Evolutionary conservation across 2,888 invertebrate genomes (phyloP), one percentile per base, ranked within the genome.

Genomic region (Cotesia congregata): DNA sequence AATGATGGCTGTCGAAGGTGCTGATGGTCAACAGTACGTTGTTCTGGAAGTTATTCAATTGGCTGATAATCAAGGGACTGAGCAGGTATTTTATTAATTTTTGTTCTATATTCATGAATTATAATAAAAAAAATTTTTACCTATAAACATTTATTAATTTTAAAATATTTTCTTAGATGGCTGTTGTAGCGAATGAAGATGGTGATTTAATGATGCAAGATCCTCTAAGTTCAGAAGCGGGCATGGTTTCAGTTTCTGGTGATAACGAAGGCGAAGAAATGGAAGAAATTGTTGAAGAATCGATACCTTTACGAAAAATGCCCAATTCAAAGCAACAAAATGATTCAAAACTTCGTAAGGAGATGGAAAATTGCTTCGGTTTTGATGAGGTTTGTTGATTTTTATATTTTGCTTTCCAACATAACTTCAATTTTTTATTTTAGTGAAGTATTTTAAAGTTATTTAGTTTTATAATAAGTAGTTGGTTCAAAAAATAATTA

Each of bases 31-130:
- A 83, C 95, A 96, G 88, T 96, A 96, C 85, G 96, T 97, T 70
- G 96, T 97, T n/a, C 90, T 97, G 12, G 96, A 97, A 90, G 96
- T 97, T 7, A 95, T 97, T 67, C 95, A 96, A 83, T 89, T 95
- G 64, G 92, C 92, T 20, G 92, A 92, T 81, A 94, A 94, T 73
- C 94, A 94, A 82, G 94, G 93, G 80, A 91, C 91, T 5, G 92
- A 93, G 72, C 91, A 91, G 88, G 93, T 93, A 81, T 77, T 72
- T 59, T 74, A 67, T 73, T 73, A 76, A 39, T 61, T 76, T 67
- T 65, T 4, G 38, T 61, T 77, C 5, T 39, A 9, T 67, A 17
- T 64, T 67, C 17, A 72, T 67, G 30, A 30, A 30, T 30, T 2
- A 30, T 3, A 3, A 30, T 3, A 3, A 30, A 30, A 30, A 2